Conservation (phyloP, 2,797 vertebrate genomes). For the Xiphophorus birchmanni region DNA sequence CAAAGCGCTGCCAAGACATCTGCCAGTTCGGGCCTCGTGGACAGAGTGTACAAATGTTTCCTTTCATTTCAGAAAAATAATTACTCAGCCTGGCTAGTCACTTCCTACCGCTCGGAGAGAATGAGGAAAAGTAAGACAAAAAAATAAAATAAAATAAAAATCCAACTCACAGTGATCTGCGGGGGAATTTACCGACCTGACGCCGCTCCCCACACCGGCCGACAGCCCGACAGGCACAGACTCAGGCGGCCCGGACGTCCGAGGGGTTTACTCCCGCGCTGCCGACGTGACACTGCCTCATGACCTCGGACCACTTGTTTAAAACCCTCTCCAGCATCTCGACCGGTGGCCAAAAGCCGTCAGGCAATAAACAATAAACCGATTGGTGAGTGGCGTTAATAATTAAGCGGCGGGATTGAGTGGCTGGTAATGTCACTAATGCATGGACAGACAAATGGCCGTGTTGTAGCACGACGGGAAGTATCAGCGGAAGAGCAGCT, state of each 20-base stretch:
- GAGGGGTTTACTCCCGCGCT: slow-evolving; percentile 14
- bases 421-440: slow-evolving; percentile 80
- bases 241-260: slow-evolving; percentile 27
- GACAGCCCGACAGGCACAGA: slow-evolving; percentile 1
- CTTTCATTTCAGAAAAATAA: slow-evolving; percentile 38
- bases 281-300: slow-evolving; percentile 54
- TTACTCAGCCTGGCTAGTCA: slow-evolving; percentile 35
- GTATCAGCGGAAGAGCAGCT: slow-evolving; percentile 72
- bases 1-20: slow-evolving; percentile 51
- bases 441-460: slow-evolving; percentile 69
- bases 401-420: slow-evolving; percentile 80
- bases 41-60: slow-evolving; percentile 35
- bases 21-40: slow-evolving; percentile 35
- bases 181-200: slow-evolving; percentile 21
- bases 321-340: slow-evolving; percentile 64
- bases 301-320: slow-evolving; percentile 61
- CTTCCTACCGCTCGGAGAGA: slow-evolving; percentile 12
- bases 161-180: not conserved
- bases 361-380: slow-evolving; percentile 82
- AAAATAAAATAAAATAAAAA: not conserved
- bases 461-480: slow-evolving; percentile 63
- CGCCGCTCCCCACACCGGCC: slow-evolving; percentile 1
- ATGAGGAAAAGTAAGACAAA: not conserved
- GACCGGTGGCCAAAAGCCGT: slow-evolving; percentile 52
- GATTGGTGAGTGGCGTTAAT: slow-evolving; percentile 79